A percentile compares a stretch with the other conserved stretches of the same genome.
Conservation (phyloP, 2,797 vertebrate genomes). For the Meriones psammophilus region DNA sequence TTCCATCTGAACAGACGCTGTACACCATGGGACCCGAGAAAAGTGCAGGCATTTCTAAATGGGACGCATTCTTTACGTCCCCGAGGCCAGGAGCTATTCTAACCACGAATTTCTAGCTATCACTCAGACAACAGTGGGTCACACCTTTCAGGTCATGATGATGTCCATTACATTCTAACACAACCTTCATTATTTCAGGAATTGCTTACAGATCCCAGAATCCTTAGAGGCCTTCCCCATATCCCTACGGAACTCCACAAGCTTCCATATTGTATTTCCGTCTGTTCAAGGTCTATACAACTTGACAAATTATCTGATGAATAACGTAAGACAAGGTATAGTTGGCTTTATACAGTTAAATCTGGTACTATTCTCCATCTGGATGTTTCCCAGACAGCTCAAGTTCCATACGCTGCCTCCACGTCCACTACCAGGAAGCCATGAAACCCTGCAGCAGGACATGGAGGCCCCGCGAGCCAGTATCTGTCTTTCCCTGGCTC, state of each 20-base stretch:
- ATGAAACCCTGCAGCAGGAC: not conserved
- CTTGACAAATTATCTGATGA: constrained; percentile 23
- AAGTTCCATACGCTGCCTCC: constrained; percentile 1
- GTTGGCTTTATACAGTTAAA: not conserved
- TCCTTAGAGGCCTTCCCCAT: not conserved
- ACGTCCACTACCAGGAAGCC: not conserved
- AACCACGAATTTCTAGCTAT: constrained; percentile 32
- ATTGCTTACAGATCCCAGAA: not conserved
- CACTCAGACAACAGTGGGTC: constrained; percentile 4
- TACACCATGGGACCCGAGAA: not conserved
- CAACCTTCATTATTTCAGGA: not conserved
- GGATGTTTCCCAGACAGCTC: not conserved
- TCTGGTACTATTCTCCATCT: constrained; percentile 21
- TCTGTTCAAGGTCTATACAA: constrained; percentile 15
- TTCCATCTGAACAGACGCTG: not conserved
- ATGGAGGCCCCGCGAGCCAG: not conserved
- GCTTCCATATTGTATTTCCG: not conserved
- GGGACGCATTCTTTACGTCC: not conserved
- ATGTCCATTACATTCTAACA: constrained; percentile 2
- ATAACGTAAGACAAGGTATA: constrained; percentile 1
- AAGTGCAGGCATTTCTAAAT: not conserved
- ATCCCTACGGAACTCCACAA: not conserved
- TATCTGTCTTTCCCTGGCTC: not conserved
- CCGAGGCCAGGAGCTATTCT: not conserved
- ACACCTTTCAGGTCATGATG: constrained; percentile 10